These are phyloP conservation scores for Epirrhoe alternata DNA, from an alignment of 2,888 invertebrate species.

Conservation along the genomic window DNA sequence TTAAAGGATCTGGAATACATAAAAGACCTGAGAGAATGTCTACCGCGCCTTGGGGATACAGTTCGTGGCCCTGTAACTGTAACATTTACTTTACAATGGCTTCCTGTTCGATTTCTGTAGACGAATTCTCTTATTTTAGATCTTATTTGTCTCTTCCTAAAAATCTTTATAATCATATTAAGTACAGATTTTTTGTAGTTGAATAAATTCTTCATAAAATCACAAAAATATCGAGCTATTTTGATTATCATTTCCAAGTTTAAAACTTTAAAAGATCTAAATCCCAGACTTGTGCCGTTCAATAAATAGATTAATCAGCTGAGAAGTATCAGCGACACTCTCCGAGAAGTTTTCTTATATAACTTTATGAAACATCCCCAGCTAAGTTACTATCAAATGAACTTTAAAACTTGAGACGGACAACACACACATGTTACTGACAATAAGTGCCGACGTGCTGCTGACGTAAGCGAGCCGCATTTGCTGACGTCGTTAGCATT, in stretches of 20 bases:
- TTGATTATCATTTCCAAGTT: not conserved
- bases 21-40: no score
- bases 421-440: not conserved
- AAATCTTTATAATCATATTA: not conserved
- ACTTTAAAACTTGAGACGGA: not conserved
- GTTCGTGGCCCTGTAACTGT: no score
- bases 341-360: slow-evolving; percentile 8
- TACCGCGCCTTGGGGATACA: no score
- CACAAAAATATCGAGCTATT: not conserved
- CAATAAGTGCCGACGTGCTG: no score
- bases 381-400: slow-evolving; percentile 11
- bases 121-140: no score
- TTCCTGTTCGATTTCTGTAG: no score
- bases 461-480: no score
- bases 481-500: no score
- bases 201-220: not conserved
- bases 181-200: not conserved
- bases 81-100: no score
- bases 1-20: no score
- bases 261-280: not conserved
- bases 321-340: slow-evolving; percentile 7
- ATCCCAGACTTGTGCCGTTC: not conserved
- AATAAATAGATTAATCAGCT: slow-evolving; percentile 9
- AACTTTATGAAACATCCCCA: slow-evolving; percentile 12
- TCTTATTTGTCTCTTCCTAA: no score